Evolutionary conservation across 53 echinoderm and acorn worm genomes (phyloP).

Genomic region (Henricia sp.): DNA sequence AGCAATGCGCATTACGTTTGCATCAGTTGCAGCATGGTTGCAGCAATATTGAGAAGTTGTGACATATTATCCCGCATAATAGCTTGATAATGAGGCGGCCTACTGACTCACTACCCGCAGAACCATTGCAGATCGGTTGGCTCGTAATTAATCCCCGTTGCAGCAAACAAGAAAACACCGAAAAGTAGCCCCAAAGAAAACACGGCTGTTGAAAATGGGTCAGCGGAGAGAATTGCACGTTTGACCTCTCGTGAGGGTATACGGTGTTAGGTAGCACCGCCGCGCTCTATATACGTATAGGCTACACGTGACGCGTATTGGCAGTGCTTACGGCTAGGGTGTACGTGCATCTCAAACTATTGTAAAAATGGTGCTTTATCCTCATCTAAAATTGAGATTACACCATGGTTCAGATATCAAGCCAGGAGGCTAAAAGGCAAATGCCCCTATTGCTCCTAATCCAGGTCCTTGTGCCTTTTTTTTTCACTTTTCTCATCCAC

Average conservation of each 20-base stretch:
- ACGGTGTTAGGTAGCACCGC: neutral
- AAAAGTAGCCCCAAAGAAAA: neutral
- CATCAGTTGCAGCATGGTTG: neutral
- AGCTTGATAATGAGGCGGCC: neutral
- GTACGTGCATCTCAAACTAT: too few relatives aligned
- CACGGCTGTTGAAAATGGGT: constrained; percentile 34
- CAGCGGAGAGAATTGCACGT: neutral
- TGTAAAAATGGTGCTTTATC: too few relatives aligned
- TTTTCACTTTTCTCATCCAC: too few relatives aligned
- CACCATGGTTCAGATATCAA: too few relatives aligned
- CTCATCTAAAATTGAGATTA: too few relatives aligned
- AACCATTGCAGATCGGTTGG: constrained; percentile 16
- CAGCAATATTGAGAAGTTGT: neutral
- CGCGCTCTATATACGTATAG: neutral
- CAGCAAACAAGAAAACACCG: constrained; percentile 23
- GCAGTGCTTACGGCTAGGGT: too few relatives aligned
- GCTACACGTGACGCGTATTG: too few relatives aligned
- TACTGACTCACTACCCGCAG: constrained; percentile 33
- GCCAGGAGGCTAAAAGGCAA: too few relatives aligned
- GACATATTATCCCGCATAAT: constrained; percentile 25
- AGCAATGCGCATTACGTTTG: constrained; percentile 4
- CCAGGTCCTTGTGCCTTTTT: too few relatives aligned
- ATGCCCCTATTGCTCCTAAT: too few relatives aligned
- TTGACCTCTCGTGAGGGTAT: constrained; percentile 30
- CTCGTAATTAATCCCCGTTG: constrained; percentile 22